A percentile compares a stretch with the other conserved stretches of the same genome.
phyloP scores from a whole-genome alignment of 2,113 vertebrate species.

The Lagenorhynchus albirostris region DNA sequence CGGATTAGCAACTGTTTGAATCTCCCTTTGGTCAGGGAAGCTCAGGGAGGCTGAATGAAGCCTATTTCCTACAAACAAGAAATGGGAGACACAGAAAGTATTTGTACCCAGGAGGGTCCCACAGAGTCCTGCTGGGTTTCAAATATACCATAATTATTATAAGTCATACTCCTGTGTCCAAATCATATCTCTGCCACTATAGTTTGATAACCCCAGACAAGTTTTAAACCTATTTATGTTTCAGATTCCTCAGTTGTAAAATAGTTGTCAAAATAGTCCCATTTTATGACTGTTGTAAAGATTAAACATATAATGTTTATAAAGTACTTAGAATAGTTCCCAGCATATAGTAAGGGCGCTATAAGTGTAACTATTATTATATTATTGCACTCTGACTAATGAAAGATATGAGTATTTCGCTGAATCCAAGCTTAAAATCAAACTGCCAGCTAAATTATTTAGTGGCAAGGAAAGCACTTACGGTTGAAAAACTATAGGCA shows the following conservation, averaged over 20 bases:
- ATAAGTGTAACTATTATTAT: background rate
- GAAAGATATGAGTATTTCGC: constrained; percentile 7
- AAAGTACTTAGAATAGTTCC: constrained; percentile 16
- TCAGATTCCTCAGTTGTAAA: constrained; percentile 47
- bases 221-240: background rate
- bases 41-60: too few species aligned
- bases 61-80: background rate
- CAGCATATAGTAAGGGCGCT: background rate
- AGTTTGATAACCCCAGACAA: background rate
- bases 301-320: background rate
- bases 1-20: background rate
- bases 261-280: background rate
- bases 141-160: background rate
- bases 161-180: background rate
- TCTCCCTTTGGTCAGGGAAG: too few species aligned
- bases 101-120: background rate
- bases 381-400: background rate
- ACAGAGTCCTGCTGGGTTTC: background rate
- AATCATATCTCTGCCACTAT: background rate
- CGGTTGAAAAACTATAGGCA: constrained; percentile 29
- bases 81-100: background rate
- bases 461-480: constrained; percentile 44
- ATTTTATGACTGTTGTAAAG: background rate
- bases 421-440: constrained; percentile 5
- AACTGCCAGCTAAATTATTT: constrained; percentile 26